Base-by-base conservation (phyloP, 2,888 invertebrate species). In the Mesorhabditis spiculigera region DNA sequence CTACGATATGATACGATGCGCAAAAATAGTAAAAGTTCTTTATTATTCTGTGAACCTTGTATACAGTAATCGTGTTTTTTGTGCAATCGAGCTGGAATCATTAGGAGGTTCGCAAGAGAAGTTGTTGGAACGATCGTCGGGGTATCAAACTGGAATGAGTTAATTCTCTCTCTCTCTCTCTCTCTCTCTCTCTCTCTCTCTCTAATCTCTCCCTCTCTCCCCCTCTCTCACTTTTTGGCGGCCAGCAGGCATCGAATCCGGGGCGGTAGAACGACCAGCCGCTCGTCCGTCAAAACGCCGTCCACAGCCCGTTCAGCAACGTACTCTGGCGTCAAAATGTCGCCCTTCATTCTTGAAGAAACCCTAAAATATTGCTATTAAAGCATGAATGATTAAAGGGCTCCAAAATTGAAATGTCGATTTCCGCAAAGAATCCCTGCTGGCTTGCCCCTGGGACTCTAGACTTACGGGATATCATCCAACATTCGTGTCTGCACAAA, bases 401-500 rank as follows among this genome's bases (percentile, higher is more conserved):
- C 28, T 28, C 28, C 28, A 28, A 28, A 28, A 28, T 28, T 28
- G 28, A 28, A 28, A 28, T 28, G 28, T 28, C 28, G 28, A 28
- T 28, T 28, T 28, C 28, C 28, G 28, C 28, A 28, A 28, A 28
- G 28, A 28, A 28, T 28, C 28, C 28, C 28, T 28, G 28, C 28
- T 28, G 28, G 28, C 28, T 28, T 28, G 28, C 28, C 28, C 28
- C 28, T 28, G 28, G 28, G 28, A 28, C 28, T 28, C 28, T 28
- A 28, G 28, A 28, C 63, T 64, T 43, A 73, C 82, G 91, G 90
- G 42, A 93, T 93, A 80, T 93, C 92, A 71, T 92, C 92, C 86
- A 96, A 95, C 95, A 96, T 95, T 82, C 95, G 95, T 3, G 95
- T 96, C 86, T 93, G 92, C 77, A 95, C 94, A 87, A 93, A 95